A percentile compares a stretch with the other conserved stretches of the same genome.
phyloP scores from a whole-genome alignment of 2,888 invertebrate genomes.

The Lepidochitona cinerea region DNA sequence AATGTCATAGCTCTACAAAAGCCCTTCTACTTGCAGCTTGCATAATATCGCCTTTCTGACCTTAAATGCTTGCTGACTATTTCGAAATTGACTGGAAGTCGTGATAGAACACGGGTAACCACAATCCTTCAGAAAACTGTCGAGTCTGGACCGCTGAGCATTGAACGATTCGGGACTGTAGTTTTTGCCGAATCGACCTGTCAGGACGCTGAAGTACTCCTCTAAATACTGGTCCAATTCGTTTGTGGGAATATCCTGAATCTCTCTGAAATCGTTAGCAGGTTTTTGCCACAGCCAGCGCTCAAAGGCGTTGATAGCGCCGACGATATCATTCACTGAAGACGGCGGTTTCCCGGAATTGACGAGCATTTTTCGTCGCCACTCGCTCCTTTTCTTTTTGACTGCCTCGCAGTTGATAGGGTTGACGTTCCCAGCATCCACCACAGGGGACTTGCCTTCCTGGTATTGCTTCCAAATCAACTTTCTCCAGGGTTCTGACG shows the following conservation, averaged over 20 bases:
- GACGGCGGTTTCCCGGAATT: neutral
- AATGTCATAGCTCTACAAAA: too few species aligned
- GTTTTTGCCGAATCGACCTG: neutral
- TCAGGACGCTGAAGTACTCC: neutral
- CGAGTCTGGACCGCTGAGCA: neutral
- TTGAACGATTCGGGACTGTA: neutral
- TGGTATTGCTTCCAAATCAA: too few species aligned
- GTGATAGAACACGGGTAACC: neutral
- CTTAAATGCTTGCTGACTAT: neutral
- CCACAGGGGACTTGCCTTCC: too few species aligned
- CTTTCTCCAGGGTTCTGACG: too few species aligned
- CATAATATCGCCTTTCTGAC: too few species aligned
- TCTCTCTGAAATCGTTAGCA: neutral
- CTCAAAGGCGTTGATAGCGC: neutral
- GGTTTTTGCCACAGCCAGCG: neutral
- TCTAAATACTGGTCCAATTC: neutral
- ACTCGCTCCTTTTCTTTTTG: neutral
- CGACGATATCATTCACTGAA: neutral
- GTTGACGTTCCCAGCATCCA: too few species aligned
- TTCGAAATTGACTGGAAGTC: neutral
- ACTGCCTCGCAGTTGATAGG: too few species aligned
- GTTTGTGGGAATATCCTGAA: neutral
- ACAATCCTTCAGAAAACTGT: neutral
- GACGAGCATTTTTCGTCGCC: neutral
- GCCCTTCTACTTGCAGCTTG: too few species aligned